phyloP scores from a whole-genome alignment of 2,113 vertebrate species.

The Balaenoptera acutorostrata region DNA sequence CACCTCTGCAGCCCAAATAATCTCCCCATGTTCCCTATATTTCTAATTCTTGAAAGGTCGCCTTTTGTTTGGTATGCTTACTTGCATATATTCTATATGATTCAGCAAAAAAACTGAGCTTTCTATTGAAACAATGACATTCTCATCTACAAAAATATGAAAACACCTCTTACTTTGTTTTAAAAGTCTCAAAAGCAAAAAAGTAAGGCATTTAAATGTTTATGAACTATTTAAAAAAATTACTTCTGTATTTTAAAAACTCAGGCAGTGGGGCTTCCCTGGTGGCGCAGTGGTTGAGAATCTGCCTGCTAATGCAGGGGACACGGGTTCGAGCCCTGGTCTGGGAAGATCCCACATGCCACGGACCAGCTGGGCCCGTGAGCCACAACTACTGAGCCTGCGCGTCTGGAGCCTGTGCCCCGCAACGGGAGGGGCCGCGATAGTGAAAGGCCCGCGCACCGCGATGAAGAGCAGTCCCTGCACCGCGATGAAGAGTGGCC shows the following conservation, averaged over 20 bases:
- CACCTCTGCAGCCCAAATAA: neutral
- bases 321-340: too few relatives aligned
- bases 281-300: too few relatives aligned
- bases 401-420: too few relatives aligned
- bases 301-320: too few relatives aligned
- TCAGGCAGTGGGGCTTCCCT: neutral
- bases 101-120: neutral
- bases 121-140: neutral
- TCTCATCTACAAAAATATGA: neutral
- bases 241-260: neutral
- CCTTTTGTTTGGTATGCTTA: neutral
- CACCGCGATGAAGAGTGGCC: too few relatives aligned
- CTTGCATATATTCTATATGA: neutral
- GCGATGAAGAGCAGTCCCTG: too few relatives aligned
- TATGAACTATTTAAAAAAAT: neutral
- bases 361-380: too few relatives aligned
- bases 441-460: too few relatives aligned
- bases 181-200: conserved; percentile 4
- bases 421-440: too few relatives aligned
- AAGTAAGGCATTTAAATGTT: neutral
- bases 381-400: too few relatives aligned
- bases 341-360: too few relatives aligned
- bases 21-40: neutral
- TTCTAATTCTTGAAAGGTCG: conserved; percentile 17
- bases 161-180: neutral